Percentiles rank a stretch among this genome's conserved stretches.
These are phyloP conservation scores for Anguilla obscura DNA, from an alignment of 2,797 vertebrate species.

Conservation along the genomic window DNA sequence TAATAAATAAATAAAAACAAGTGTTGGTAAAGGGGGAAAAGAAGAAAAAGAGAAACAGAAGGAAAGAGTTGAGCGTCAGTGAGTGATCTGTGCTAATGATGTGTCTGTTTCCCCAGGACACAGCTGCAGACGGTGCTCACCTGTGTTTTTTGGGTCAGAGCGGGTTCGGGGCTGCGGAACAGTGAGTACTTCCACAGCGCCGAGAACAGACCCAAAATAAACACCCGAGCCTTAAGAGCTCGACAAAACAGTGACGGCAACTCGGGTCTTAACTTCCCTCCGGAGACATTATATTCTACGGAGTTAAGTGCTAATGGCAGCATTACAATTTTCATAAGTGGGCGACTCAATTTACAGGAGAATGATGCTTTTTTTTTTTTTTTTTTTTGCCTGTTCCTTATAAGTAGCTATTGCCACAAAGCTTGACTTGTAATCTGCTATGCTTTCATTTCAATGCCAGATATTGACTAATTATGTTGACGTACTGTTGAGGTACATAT, in stretches of 20 bases:
- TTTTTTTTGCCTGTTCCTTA: neutral
- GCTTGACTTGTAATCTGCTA: neutral
- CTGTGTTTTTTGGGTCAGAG: constrained; percentile 65
- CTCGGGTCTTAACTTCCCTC: neutral
- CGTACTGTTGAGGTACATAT: neutral
- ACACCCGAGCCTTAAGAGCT: neutral
- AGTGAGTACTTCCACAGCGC: constrained; percentile 27
- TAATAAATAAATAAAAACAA: too few relatives aligned
- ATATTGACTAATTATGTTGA: neutral
- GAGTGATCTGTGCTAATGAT: neutral
- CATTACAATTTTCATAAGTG: neutral
- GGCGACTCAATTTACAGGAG: neutral
- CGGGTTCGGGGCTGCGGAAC: constrained; percentile 59
- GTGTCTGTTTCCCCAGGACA: constrained; percentile 34
- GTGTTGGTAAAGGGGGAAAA: neutral
- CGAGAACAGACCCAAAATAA: constrained; percentile 26
- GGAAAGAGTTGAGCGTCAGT: neutral
- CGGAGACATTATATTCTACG: neutral
- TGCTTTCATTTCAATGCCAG: neutral
- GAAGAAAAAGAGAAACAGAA: neutral
- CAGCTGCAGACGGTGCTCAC: constrained; percentile 62
- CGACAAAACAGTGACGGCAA: neutral
- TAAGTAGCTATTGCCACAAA: neutral
- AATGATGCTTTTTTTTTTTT: neutral
- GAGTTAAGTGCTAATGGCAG: neutral